phyloP scores from a whole-genome alignment of 2,113 vertebrate species.

The Lagopus muta region DNA sequence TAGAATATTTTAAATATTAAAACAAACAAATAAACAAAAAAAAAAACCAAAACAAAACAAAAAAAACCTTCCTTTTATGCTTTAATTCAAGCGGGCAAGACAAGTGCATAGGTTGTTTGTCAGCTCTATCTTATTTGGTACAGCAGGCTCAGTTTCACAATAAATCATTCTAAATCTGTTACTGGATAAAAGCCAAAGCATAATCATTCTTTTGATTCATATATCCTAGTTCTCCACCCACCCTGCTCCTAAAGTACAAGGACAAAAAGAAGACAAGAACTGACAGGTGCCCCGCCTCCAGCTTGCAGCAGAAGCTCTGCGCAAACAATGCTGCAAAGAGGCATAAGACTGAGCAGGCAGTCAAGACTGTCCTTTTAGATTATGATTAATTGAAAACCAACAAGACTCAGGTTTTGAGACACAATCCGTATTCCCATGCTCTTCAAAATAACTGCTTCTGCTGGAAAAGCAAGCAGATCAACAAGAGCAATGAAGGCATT shows the following conservation, averaged over 20 bases:
- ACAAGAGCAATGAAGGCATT: accelerated
- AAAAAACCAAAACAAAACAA: neutral
- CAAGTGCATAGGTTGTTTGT: neutral
- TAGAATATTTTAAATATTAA: neutral
- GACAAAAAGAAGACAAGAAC: neutral
- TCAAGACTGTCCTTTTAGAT: neutral
- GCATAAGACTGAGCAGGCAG: neutral
- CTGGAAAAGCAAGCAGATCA: neutral
- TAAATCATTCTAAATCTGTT: neutral
- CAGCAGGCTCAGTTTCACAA: neutral
- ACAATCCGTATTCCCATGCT: neutral
- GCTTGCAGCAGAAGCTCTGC: neutral
- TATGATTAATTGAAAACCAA: neutral
- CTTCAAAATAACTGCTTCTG: neutral
- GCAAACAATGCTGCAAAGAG: neutral
- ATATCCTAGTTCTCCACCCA: neutral
- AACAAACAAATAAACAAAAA: neutral
- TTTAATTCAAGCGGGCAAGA: neutral
- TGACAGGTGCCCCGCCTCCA: neutral
- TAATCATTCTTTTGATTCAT: neutral
- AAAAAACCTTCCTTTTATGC: neutral
- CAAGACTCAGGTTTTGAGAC: neutral
- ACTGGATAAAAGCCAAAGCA: neutral
- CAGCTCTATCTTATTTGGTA: neutral
- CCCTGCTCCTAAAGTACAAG: neutral